Conservation (phyloP, 2,888 invertebrate genomes). For the Exocentrus adspersus region DNA sequence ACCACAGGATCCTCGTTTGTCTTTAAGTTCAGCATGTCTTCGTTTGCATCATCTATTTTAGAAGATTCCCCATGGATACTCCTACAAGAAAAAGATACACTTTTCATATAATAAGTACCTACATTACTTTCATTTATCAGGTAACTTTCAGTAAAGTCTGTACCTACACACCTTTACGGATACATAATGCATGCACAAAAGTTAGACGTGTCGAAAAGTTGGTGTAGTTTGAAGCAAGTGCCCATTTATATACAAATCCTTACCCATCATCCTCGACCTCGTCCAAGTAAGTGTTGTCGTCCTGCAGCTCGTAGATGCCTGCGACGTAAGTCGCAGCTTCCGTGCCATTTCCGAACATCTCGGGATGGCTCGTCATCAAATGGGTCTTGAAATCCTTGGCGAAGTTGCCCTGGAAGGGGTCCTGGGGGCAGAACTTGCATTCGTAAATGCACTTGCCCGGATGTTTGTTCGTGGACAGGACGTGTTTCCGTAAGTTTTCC, state of each 20-base stretch:
- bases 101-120: no score
- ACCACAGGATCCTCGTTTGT: slow-evolving; percentile 49
- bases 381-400: slow-evolving; percentile 76
- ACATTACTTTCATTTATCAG: no score
- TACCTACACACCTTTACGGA: no score
- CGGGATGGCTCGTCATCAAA: slow-evolving; percentile 68
- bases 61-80: neutral
- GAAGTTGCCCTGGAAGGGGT: slow-evolving; percentile 70
- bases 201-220: no score
- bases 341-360: slow-evolving; percentile 65
- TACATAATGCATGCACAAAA: no score
- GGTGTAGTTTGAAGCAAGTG: neutral
- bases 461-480: slow-evolving; percentile 81
- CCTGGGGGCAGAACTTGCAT: slow-evolving; percentile 72
- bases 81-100: slow-evolving; percentile 2
- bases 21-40: slow-evolving; percentile 34
- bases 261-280: slow-evolving; percentile 37
- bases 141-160: no score
- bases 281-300: slow-evolving; percentile 51
- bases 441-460: slow-evolving; percentile 81
- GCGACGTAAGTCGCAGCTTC: slow-evolving; percentile 67
- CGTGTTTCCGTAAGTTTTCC: slow-evolving; percentile 91
- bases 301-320: slow-evolving; percentile 63
- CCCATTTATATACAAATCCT: neutral
- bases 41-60: slow-evolving; percentile 31